Evolutionary conservation across 2,113 vertebrate genomes (phyloP), one percentile per base, ranked within the genome.

Genomic region (Pelusios castaneus): DNA sequence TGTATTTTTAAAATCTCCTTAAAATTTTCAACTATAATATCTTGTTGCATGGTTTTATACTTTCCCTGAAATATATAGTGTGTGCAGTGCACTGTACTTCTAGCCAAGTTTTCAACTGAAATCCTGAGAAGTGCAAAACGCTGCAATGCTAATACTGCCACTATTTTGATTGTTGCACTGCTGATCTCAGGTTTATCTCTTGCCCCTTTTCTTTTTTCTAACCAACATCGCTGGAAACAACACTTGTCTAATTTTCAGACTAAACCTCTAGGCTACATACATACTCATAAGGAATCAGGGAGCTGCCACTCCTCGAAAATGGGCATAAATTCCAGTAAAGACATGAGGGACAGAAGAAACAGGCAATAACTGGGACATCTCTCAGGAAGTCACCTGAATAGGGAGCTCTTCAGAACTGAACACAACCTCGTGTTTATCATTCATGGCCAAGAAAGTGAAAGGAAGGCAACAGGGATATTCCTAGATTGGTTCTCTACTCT

Each of bases 351-450:
- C 2, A 5, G 13, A 9, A 43, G 17, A 4, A 49, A 14, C 5
- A 0, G 3, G 21, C 41, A 8, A 22, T 3, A 6, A 16, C 22
- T 45, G 22, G 2, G 1, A n/a, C 45, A 16, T 0, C 16, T 14
- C n/a, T 16, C n/a, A 70, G 88, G 38, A 73, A 6, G 17, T n/a
- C 31, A 6, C 29, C 58, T 6, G 21, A 58, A 12, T 29, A 29
- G 56, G 56, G 24, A 22, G 29, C 56, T 58, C 27, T 58, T 58
- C 56, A 29, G 29, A 58, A 10, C 29, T 29, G 56, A 58, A 58
- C 56, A 58, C 29, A 25, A 25, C 56, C 56, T 58, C 56, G 25
- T 58, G 56, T 25, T 58, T 27, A 29, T 58, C 22, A 58, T 10
- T 25, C 24, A 58, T 11, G 29, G 10, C 56, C 56, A 8, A 25